A percentile compares a stretch with the other conserved stretches of the same genome.
Evolutionary conservation across 2,888 invertebrate genomes (phyloP).

Genomic region (Hirudinaria manillensis): DNA sequence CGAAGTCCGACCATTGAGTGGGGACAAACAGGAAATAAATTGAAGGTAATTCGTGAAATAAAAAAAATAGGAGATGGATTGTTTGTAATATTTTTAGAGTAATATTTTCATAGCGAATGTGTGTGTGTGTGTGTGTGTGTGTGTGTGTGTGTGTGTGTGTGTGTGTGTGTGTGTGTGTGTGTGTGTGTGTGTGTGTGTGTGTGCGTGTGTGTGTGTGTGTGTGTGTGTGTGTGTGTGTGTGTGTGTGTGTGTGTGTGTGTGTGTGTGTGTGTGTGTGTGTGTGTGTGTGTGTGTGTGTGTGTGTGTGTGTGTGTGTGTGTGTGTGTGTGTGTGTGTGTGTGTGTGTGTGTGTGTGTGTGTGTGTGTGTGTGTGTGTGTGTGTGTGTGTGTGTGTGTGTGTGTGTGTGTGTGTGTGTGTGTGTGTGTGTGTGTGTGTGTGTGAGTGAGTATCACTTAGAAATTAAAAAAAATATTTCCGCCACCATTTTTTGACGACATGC

Average conservation of each 20-base stretch:
- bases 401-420: constrained; percentile 29
- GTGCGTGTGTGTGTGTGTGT: constrained; percentile 25
- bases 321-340: constrained; percentile 29
- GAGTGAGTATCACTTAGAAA: neutral
- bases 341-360: constrained; percentile 29
- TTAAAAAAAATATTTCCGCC: too few relatives aligned
- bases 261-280: constrained; percentile 25
- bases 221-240: constrained; percentile 25
- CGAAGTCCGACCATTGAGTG: too few relatives aligned
- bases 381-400: constrained; percentile 29
- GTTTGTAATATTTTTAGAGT: too few relatives aligned
- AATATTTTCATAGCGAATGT: neutral
- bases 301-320: constrained; percentile 28
- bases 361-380: constrained; percentile 30
- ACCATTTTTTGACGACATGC: neutral
- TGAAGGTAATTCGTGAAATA: too few relatives aligned
- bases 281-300: constrained; percentile 26
- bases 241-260: constrained; percentile 22
- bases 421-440: constrained; percentile 20
- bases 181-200: constrained; percentile 7
- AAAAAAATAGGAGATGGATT: too few relatives aligned
- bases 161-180: constrained; percentile 7
- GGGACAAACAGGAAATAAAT: too few relatives aligned
- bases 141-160: constrained; percentile 7
- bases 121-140: constrained; percentile 9